These are phyloP conservation scores for Acinonyx jubatus DNA, from an alignment of 2,113 vertebrate species.

Conservation along the genomic window DNA sequence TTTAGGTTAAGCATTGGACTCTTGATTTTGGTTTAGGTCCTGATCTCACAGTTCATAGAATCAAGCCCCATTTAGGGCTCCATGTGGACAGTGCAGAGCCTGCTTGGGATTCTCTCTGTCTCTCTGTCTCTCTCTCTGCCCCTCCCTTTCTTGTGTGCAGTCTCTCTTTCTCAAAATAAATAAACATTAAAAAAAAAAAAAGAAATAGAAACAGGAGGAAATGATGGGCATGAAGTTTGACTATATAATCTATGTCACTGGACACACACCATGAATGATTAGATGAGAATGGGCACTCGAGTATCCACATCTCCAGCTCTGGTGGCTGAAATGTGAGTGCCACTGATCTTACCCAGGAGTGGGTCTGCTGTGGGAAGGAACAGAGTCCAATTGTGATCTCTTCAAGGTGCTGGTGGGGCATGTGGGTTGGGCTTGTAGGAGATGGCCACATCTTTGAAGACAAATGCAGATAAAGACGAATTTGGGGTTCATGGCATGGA, in stretches of 20 bases:
- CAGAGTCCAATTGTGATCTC: not conserved
- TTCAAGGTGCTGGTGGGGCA: not conserved
- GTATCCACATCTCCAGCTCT: not conserved
- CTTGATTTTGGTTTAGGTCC: no score
- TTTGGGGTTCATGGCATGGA: accelerated
- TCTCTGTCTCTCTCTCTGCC: no score
- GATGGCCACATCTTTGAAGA: not conserved
- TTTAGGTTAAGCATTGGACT: no score
- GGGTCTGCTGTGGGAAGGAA: not conserved
- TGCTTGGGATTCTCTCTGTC: no score
- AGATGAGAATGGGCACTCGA: accelerated
- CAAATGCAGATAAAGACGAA: not conserved
- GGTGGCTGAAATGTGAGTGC: no score
- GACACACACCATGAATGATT: not conserved
- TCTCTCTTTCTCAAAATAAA: no score
- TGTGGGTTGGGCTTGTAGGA: not conserved
- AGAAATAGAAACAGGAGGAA: not conserved
- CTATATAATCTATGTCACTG: not conserved
- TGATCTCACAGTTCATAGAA: no score
- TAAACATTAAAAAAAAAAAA: no score
- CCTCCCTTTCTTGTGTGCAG: no score
- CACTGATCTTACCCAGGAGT: not conserved
- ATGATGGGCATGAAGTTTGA: accelerated
- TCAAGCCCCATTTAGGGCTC: no score
- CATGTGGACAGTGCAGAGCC: no score